Evolutionary conservation across 2,888 invertebrate species (phyloP), one percentile per base, ranked within the genome.

Genomic region (Mesoligia furuncula): DNA sequence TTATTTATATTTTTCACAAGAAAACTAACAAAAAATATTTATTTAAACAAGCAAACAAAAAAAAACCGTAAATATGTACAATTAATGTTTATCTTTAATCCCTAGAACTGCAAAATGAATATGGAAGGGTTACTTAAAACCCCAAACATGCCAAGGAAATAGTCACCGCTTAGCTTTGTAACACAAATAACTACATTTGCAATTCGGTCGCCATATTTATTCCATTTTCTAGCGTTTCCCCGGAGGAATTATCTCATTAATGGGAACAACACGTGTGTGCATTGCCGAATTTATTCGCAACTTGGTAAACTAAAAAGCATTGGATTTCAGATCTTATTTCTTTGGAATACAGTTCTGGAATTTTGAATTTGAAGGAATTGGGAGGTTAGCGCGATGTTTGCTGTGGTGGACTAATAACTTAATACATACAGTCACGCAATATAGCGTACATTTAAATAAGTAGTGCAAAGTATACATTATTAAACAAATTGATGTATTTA

Each of bases 231-330:
- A 90, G 83, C 90, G 83, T 85, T 89, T 92, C 90, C 93, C 92
- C 86, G 24, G 87, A 90, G 93, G 91, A 89, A 91, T 93, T 91
- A 92, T 92, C 92, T 92, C 91, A 92, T 93, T 93, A 93, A 92
- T 90, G 90, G 86, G 84, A 89, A 92, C 92, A 92, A 88, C 90
- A 92, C 90, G 90, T 91, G 88, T 87, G 87, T 88, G 84, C 86
- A 86, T 79, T 78, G 75, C 83, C 81, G 83, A 85, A 86, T 86
- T 65, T 78, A 57, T 75, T 42, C n/a, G 42, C 13, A 67, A 73
- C n/a, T 77, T 77, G 48, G 39, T 42, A 73, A 76, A 79, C 20
- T n/a, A 13, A 71, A 65, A 61, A 62, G 0, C 65, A 69, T 71
- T 75, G 66, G 11, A 88, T 77, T 85, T 73, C 81, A 71, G 61